Conservation (phyloP, 2,888 invertebrate species). For the Sturmia bella region DNA sequence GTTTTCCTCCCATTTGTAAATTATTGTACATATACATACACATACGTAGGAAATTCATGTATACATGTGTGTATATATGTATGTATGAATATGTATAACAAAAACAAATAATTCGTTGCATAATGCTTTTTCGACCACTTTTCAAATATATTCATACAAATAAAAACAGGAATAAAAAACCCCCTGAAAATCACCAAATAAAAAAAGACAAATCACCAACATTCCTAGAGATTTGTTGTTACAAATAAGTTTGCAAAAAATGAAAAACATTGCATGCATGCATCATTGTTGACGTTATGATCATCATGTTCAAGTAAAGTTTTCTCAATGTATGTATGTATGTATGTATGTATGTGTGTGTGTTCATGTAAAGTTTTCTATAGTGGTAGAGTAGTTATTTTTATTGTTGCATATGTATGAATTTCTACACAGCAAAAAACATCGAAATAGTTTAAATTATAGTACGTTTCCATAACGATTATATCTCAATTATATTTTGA, state of each 20-base stretch:
- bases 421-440: not conserved
- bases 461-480: too few species aligned
- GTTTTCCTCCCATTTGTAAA: too few species aligned
- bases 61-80: too few species aligned
- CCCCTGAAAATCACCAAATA: not conserved
- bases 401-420: conserved; percentile 6
- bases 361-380: too few species aligned
- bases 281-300: conserved; percentile 44
- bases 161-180: not conserved
- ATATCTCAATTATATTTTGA: too few species aligned
- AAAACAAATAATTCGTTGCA: too few species aligned
- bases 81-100: too few species aligned
- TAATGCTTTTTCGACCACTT: too few species aligned
- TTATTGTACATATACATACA: too few species aligned
- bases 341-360: not conserved
- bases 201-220: conserved; percentile 31
- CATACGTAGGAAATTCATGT: too few species aligned
- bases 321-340: not conserved
- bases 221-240: conserved; percentile 36
- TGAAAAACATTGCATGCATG: conserved; percentile 38
- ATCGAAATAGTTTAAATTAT: too few species aligned
- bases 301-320: conserved; percentile 17
- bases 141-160: not conserved
- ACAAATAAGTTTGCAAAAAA: conserved; percentile 23
- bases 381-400: not conserved